Conservation (phyloP, 2,113 vertebrate genomes). For the Leptocoma aspasia region DNA sequence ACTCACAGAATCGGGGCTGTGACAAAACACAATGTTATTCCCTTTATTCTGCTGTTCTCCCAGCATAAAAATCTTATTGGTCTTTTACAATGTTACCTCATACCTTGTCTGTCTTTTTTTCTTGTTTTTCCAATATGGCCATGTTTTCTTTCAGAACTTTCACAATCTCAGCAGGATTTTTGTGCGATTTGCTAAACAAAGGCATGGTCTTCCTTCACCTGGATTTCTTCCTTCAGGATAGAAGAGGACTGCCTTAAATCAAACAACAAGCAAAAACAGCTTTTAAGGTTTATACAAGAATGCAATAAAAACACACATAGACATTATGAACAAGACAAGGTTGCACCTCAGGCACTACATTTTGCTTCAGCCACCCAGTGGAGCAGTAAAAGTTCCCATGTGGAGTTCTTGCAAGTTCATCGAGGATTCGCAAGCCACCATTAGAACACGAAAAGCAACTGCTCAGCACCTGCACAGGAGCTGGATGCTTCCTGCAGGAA, state of each 20-base stretch:
- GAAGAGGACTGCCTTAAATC: slow-evolving; percentile 55
- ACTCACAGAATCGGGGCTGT: not conserved
- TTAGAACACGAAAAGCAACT: not conserved
- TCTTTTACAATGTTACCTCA: slow-evolving; percentile 11
- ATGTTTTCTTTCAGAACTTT: slow-evolving; percentile 92
- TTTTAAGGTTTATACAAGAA: not conserved
- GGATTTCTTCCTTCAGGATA: slow-evolving; percentile 57
- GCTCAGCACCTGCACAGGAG: not conserved
- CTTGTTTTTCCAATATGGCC: slow-evolving; percentile 91
- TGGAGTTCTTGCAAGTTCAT: not conserved
- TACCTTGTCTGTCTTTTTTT: slow-evolving; percentile 98
- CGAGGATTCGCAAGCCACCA: not conserved
- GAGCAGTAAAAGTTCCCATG: not conserved
- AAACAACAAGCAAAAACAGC: slow-evolving; percentile 19
- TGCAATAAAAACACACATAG: not conserved
- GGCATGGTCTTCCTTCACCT: slow-evolving; percentile 80
- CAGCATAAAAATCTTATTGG: not conserved
- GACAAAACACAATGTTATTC: not conserved
- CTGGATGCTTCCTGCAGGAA: not conserved
- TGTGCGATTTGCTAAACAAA: slow-evolving; percentile 95
- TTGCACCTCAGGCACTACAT: not conserved
- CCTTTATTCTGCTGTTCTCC: not conserved
- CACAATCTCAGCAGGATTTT: slow-evolving; percentile 93
- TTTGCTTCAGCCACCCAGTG: not conserved
- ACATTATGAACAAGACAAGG: not conserved